Percentiles rank a stretch among this genome's conserved stretches.
Evolutionary conservation across 2,888 invertebrate species (phyloP).

Genomic region (Morinoia aosen): DNA sequence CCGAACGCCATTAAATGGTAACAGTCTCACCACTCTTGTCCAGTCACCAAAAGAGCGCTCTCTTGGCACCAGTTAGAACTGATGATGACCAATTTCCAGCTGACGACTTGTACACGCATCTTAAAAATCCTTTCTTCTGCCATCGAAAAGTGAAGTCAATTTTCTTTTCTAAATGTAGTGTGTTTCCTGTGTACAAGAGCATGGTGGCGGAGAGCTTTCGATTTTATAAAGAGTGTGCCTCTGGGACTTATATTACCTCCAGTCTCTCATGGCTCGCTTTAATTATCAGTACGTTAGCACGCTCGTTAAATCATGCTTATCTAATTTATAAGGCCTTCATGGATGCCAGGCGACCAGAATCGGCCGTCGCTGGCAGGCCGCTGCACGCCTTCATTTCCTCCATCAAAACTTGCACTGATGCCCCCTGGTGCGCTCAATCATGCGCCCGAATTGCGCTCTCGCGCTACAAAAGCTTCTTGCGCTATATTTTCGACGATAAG

Average conservation of each 20-base stretch:
- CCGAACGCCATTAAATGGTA: neutral
- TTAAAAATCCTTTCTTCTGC: neutral
- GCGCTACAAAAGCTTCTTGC: neutral
- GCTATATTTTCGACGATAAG: neutral
- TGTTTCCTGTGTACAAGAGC: neutral
- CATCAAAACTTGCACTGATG: neutral
- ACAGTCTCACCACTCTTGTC: neutral
- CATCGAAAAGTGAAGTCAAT: neutral
- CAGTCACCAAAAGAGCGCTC: neutral
- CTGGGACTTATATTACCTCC: neutral
- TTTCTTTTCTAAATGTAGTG: neutral
- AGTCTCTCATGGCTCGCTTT: neutral
- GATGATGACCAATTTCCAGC: neutral
- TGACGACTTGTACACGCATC: neutral
- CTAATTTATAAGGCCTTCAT: constrained; percentile 32
- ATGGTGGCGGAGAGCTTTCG: neutral
- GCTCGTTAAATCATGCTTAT: constrained; percentile 47
- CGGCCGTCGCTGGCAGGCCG: neutral
- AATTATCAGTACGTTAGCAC: constrained; percentile 22
- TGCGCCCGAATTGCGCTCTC: neutral
- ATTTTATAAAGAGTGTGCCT: neutral
- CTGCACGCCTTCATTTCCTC: neutral
- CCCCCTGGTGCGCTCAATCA: neutral
- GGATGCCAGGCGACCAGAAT: neutral
- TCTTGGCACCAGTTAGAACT: neutral